Percentiles rank a stretch among this genome's conserved stretches.
Conservation (phyloP, 2,888 invertebrate species). For the Tenthredo amoena region DNA sequence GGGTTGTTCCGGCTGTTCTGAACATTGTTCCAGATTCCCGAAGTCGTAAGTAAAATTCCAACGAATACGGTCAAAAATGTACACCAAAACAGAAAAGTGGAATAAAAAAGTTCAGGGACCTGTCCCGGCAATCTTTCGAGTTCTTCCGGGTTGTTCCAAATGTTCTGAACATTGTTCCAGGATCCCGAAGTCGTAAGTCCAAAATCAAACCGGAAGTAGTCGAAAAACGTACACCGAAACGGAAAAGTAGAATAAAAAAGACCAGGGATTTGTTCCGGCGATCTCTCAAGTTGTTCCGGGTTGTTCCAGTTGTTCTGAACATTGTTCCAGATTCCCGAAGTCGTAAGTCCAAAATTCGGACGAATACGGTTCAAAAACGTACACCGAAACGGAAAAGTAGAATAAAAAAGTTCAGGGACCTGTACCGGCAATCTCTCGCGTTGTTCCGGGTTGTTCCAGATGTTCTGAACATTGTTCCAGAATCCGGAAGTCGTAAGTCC, state of each 20-base stretch:
- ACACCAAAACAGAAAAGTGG: not conserved
- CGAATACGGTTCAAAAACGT: not conserved
- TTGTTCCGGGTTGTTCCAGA: not conserved
- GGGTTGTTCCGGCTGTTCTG: not conserved
- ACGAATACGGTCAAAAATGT: not conserved
- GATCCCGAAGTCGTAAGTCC: not conserved
- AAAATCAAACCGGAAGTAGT: not conserved
- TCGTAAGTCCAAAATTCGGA: not conserved
- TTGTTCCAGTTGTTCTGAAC: not conserved
- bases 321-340: not conserved
- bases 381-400: not conserved
- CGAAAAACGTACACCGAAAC: not conserved
- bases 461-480: not conserved
- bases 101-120: no score
- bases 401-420: not conserved
- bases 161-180: constrained; percentile 4
- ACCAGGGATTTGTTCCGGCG: not conserved
- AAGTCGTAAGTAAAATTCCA: no score
- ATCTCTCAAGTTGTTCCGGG: not conserved
- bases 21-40: not conserved
- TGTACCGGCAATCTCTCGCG: not conserved
- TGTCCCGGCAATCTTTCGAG: no score
- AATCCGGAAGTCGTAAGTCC: not conserved
- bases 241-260: not conserved
- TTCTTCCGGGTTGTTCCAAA: not conserved